These are phyloP conservation scores for Metalampra italica DNA, from an alignment of 2,888 invertebrate species.

Conservation along the genomic window DNA sequence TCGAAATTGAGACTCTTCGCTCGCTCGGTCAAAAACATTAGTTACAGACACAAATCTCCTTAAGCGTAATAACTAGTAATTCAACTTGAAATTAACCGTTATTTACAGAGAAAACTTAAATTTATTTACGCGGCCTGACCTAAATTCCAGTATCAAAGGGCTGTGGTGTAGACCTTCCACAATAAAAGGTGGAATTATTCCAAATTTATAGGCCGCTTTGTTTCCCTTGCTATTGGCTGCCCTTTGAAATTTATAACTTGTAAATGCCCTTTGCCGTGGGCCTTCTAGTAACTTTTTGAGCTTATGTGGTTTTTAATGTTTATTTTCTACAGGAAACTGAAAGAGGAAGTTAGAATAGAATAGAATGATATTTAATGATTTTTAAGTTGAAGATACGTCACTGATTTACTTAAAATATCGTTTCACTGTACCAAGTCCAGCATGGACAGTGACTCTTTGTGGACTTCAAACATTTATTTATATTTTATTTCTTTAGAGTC, in stretches of 20 bases:
- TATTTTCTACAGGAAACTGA: background rate
- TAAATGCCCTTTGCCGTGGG: constrained; percentile 5
- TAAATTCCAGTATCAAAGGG: constrained; percentile 11
- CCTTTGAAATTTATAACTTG: constrained; percentile 27
- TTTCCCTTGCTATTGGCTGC: constrained; percentile 32
- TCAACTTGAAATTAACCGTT: too few relatives aligned
- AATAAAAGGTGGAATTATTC: constrained; percentile 35
- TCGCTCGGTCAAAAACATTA: too few relatives aligned
- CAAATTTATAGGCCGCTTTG: constrained; percentile 42
- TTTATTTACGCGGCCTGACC: constrained; percentile 8
- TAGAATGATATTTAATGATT: too few relatives aligned
- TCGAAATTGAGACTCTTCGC: too few relatives aligned
- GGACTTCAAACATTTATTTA: too few relatives aligned
- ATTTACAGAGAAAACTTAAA: constrained; percentile 8
- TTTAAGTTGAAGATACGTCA: too few relatives aligned
- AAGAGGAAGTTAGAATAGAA: background rate
- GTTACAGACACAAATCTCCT: too few relatives aligned
- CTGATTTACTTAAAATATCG: too few relatives aligned
- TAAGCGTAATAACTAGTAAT: too few relatives aligned
- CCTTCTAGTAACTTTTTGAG: background rate
- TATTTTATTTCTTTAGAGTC: too few relatives aligned
- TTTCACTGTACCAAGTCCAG: too few relatives aligned
- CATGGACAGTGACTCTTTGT: too few relatives aligned
- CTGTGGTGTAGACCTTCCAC: constrained; percentile 4
- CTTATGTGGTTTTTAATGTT: constrained; percentile 1